A percentile compares a stretch with the other conserved stretches of the same genome.
phyloP scores from a whole-genome alignment of 1,140 invertebrate species.

The Phortica variegata region DNA sequence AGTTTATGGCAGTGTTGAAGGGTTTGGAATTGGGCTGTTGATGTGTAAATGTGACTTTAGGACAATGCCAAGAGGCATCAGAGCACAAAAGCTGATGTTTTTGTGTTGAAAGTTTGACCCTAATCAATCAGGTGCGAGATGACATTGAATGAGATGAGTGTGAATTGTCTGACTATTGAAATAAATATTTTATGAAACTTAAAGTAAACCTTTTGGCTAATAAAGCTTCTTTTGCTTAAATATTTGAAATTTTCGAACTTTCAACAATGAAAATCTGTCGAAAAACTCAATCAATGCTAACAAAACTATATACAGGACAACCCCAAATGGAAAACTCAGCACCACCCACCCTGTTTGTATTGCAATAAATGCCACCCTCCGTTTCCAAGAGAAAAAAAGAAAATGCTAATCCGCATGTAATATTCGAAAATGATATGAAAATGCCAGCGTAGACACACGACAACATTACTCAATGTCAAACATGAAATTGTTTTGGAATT shows the following conservation, averaged over 20 bases:
- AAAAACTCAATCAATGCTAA: conserved; percentile 8
- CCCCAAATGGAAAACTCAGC: conserved; percentile 21
- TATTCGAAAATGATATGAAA: conserved; percentile 56
- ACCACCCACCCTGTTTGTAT: conserved; percentile 1
- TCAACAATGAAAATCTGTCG: too few species aligned
- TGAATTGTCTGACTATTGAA: conserved; percentile 18
- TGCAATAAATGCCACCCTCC: conserved; percentile 7
- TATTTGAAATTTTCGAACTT: too few species aligned
- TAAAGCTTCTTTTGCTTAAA: too few species aligned
- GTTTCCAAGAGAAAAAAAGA: conserved; percentile 23
- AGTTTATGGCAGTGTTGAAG: conserved; percentile 9
- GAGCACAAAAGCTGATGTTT: neutral
- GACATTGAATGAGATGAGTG: conserved; percentile 47
- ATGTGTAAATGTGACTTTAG: conserved; percentile 9
- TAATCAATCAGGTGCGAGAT: conserved; percentile 52
- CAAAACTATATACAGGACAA: conserved; percentile 25
- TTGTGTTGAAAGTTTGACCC: conserved; percentile 23
- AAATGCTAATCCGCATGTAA: conserved; percentile 57
- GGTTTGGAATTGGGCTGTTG: conserved; percentile 49
- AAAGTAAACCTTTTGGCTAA: too few species aligned
- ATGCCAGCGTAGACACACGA: conserved; percentile 25
- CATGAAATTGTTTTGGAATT: conserved; percentile 53
- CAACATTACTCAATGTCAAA: conserved; percentile 55
- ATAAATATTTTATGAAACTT: too few species aligned
- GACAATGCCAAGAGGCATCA: neutral